phyloP scores from a whole-genome alignment of 2,888 invertebrate genomes.

The Caenorhabditis virilis region DNA sequence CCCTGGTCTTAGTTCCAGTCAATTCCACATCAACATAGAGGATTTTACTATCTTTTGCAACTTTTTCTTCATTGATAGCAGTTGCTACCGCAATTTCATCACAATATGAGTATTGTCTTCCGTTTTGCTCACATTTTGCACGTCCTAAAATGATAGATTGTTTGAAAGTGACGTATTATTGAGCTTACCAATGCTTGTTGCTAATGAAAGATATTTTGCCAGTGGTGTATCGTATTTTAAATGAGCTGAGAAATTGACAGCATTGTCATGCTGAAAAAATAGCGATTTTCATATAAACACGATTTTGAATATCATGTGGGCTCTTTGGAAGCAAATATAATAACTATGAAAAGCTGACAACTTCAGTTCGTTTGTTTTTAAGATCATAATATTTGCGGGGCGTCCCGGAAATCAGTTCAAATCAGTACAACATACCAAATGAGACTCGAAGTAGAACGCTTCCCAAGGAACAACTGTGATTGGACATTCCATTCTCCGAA shows the following conservation, averaged over 20 bases:
- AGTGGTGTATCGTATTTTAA: constrained; percentile 44
- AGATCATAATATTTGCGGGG: too few species aligned
- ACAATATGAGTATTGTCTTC: constrained; percentile 56
- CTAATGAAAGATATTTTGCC: constrained; percentile 34
- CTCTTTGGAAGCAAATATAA: too few species aligned
- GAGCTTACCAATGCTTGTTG: constrained; percentile 34
- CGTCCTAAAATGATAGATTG: constrained; percentile 17
- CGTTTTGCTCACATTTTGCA: constrained; percentile 22
- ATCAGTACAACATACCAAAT: constrained; percentile 4
- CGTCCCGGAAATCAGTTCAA: too few species aligned
- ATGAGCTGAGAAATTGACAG: constrained; percentile 53
- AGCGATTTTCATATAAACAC: too few species aligned
- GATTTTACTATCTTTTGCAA: constrained; percentile 15
- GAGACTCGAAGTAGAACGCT: constrained; percentile 35
- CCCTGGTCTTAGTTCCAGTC: constrained; percentile 36
- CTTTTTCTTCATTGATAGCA: constrained; percentile 56
- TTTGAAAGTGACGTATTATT: neutral
- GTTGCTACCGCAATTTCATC: constrained; percentile 69
- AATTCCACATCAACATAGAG: constrained; percentile 30
- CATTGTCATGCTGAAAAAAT: constrained; percentile 44
- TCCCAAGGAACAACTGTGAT: constrained; percentile 79
- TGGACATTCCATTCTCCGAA: constrained; percentile 73
- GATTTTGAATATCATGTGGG: too few species aligned
- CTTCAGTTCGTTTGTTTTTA: too few species aligned
- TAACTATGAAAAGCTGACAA: too few species aligned